Evolutionary conservation across 2,113 vertebrate species (phyloP).

Genomic region (Anser cygnoides): DNA sequence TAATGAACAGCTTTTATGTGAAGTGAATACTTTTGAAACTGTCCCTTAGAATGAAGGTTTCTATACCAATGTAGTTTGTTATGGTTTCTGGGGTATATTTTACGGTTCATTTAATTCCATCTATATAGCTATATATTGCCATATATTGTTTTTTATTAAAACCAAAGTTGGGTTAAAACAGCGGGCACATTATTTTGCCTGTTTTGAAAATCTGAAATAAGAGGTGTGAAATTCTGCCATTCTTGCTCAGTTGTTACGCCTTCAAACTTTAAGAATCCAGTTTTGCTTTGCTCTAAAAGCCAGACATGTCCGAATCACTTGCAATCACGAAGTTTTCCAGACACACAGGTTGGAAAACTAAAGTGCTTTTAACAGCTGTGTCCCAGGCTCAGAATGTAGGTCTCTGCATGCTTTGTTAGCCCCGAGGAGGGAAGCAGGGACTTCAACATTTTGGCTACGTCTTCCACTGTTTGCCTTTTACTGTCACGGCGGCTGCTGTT

Average conservation of each 20-base stretch:
- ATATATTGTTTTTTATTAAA: neutral
- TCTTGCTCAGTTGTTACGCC: constrained; percentile 46
- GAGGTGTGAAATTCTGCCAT: constrained; percentile 53
- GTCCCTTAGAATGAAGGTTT: neutral
- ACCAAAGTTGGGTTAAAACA: neutral
- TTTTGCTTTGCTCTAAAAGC: constrained; percentile 33
- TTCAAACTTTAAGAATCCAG: constrained; percentile 26
- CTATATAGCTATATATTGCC: neutral
- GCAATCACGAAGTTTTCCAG: constrained; percentile 64
- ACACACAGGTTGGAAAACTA: constrained; percentile 60
- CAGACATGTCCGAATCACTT: constrained; percentile 69
- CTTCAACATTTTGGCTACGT: constrained; percentile 60
- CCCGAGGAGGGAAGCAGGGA: constrained; percentile 75
- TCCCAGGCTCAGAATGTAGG: constrained; percentile 63
- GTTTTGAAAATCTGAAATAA: constrained; percentile 35
- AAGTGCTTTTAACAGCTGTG: constrained; percentile 78
- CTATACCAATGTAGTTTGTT: neutral
- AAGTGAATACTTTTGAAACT: neutral
- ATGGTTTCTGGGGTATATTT: neutral
- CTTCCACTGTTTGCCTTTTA: constrained; percentile 67
- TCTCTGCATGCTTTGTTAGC: constrained; percentile 59
- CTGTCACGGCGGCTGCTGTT: constrained; percentile 63
- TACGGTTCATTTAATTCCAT: neutral
- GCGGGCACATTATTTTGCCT: neutral
- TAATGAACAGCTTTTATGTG: neutral